Percentiles rank a stretch among this genome's conserved stretches.
Conservation (phyloP, 2,888 invertebrate species). For the Cryptocephalus moraei region DNA sequence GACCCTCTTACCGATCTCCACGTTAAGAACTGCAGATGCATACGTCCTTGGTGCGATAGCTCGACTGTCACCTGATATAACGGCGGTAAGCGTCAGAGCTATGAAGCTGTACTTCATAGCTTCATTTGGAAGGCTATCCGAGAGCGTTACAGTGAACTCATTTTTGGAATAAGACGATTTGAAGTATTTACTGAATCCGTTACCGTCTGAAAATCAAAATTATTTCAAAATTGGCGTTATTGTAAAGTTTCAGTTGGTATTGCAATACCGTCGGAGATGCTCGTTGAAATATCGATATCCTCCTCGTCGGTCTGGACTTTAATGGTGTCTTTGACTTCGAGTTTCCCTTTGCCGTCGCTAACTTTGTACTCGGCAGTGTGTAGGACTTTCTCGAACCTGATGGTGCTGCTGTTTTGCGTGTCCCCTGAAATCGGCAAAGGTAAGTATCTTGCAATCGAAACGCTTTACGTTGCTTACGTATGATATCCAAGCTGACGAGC, state of each 20-base stretch:
- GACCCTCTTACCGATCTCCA: no score
- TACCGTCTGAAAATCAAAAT: slow-evolving; percentile 4
- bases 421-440: not conserved
- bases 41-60: no score
- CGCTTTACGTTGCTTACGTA: no score
- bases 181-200: slow-evolving; percentile 6
- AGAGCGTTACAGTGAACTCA: not conserved
- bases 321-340: slow-evolving; percentile 1
- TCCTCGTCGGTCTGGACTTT: no score
- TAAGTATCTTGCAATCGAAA: no score
- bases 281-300: no score
- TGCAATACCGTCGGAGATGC: no score
- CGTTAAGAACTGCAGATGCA: no score
- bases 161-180: slow-evolving; percentile 5
- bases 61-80: no score
- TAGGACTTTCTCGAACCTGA: slow-evolving; percentile 2
- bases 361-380: slow-evolving; percentile 4
- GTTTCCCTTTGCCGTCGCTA: slow-evolving; percentile 2
- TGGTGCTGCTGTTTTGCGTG: not conserved
- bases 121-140: not conserved
- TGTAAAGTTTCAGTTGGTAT: no score
- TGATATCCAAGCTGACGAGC: no score
- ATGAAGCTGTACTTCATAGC: not conserved
- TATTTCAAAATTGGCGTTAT: not conserved
- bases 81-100: slow-evolving; percentile 1